Evolutionary conservation across 2,797 vertebrate genomes (phyloP), one percentile per base, ranked within the genome.

Genomic region (Xerus rutilus): DNA sequence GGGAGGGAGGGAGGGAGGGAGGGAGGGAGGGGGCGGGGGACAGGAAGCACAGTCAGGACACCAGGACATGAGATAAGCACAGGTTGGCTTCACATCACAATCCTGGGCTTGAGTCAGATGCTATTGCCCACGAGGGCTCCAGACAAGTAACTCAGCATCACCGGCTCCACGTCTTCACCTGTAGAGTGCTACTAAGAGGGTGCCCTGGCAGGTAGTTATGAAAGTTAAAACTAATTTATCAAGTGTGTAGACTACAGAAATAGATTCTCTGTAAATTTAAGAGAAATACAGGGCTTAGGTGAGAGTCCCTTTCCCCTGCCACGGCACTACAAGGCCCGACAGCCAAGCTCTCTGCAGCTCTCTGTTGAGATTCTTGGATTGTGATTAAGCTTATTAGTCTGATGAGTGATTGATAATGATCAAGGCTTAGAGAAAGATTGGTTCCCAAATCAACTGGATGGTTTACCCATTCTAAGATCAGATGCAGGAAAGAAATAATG

Each of bases 211-310:
- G 39, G 21, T 59, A 7, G 52, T 54, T 65, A 17, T 28, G 57
- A 91, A 91, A 91, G 85, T 59, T 30, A n/a, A 47, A 95, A 86
- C 52, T 3, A 43, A 14, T 78, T 67, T 67, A 43, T 91, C 52
- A 18, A 52, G 70, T 35, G 28, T 21, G 17, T 45, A n/a, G n/a
- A 23, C 49, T n/a, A 39, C 30, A 21, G 52, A 43, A 65, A 52
- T 4, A 28, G 79, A 64, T 10, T 17, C 15, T 67, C 54, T 76
- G 20, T 57, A 65, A 65, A 59, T 49, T 77, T 64, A 54, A 87
- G 64, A 32, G 86, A 87, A 74, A 64, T 35, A 12, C 8, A 74
- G 20, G 9, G 30, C 39, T 77, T 39, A 1, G 35, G 35, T 28
- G 25, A n/a, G 83, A 59, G 7, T 35, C 17, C 23, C 12, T 54